Evolutionary conservation across 2,113 vertebrate genomes (phyloP), one percentile per base, ranked within the genome.

Genomic region (Saguinus midas): DNA sequence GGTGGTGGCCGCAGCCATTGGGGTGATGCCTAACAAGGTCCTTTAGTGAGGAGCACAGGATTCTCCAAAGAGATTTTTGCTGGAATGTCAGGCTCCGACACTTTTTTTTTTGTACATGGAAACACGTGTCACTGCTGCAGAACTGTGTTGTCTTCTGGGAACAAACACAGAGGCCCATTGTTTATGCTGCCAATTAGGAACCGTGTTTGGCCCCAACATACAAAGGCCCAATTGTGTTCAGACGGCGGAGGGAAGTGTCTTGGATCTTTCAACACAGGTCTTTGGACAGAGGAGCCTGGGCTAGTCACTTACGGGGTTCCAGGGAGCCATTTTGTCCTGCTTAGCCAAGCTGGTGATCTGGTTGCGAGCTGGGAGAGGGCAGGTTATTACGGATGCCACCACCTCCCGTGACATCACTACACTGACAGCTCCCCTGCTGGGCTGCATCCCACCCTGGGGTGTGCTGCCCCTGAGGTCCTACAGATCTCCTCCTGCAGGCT

Each of bases 131-230:
- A 11, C 57, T 50, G 89, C 87, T 68, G 66, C 81, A 64, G 96
- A 90, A 76, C 27, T 32, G 78, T 50, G 61, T 80, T 79, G 94
- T 95, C 95, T 91, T 89, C 95, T 91, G 96, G 93, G 86, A 58
- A 96, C 83, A 93, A 86, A 96, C 95, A 97, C 95, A 97, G 96
- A 96, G 87, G 61, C 83, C 84, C 94, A 84, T 97, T 97, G 96
- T 97, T 58, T 18, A 57, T 23, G 45, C 57, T 82, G 95, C 94
- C 92, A 92, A 40, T 94, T 80, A 94, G 75, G 70, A 90, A 72
- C 92, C 37, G n/a, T 8, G 61, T 79, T 12, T 90, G 94, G 81
- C 94, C 80, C 73, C 20, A 0, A 18, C 21, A n/a, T 82, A 97
- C 97, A 97, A 97, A 98, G 92, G 80, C 55, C 91, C 4, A 1